phyloP scores from a whole-genome alignment of 1,140 invertebrate species.

The Papilio xuthus region DNA sequence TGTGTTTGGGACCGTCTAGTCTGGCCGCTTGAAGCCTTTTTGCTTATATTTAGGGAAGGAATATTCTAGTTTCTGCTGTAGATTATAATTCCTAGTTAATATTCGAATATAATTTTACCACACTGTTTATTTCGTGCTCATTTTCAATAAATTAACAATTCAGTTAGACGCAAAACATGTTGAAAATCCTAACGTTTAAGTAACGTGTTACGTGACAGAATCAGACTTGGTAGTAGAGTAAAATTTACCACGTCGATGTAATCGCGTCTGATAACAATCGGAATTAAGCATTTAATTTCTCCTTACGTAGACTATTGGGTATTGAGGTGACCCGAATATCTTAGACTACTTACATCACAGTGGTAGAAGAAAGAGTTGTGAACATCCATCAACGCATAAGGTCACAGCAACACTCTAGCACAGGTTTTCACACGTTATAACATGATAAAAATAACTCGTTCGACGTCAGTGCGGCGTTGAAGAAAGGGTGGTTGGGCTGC shows the following conservation, averaged over 20 bases:
- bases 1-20: background rate
- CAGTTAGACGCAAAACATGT: background rate
- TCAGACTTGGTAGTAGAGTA: background rate
- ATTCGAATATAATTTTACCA: background rate
- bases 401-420: constrained; percentile 49
- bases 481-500: constrained; percentile 43
- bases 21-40: background rate
- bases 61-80: background rate
- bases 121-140: background rate
- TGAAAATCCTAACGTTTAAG: background rate
- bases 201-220: constrained; percentile 32
- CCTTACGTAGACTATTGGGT: constrained; percentile 6
- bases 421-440: constrained; percentile 47
- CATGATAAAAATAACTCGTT: constrained; percentile 50
- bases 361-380: too few species aligned
- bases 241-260: constrained; percentile 21
- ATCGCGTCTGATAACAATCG: constrained; percentile 13
- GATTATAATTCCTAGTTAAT: background rate
- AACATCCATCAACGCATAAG: constrained; percentile 41
- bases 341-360: constrained; percentile 32
- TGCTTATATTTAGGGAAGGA: background rate
- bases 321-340: constrained; percentile 29
- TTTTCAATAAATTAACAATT: background rate
- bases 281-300: constrained; percentile 15
- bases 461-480: constrained; percentile 61